A percentile compares a stretch with the other conserved stretches of the same genome.
Conservation (phyloP, 2,113 vertebrate species). For the Eolophus roseicapilla region DNA sequence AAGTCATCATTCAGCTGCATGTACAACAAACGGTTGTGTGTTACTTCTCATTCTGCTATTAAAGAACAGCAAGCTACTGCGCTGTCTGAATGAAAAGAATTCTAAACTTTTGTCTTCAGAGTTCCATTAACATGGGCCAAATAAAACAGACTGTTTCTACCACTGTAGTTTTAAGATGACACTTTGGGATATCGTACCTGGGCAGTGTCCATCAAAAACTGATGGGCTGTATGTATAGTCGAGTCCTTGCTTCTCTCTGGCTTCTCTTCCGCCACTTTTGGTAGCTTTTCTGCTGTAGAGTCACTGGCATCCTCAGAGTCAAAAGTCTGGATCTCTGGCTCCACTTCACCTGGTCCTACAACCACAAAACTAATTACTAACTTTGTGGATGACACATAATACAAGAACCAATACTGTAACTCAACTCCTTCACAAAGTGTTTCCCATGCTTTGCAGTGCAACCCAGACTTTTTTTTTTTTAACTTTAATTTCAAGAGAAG, state of each 20-base stretch:
- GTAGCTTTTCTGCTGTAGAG: constrained; percentile 37
- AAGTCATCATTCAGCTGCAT: neutral
- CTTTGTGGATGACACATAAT: neutral
- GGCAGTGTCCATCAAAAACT: constrained; percentile 76
- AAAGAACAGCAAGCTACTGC: neutral
- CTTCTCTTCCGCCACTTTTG: constrained; percentile 54
- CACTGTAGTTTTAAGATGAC: neutral
- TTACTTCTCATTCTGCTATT: neutral
- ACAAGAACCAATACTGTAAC: neutral
- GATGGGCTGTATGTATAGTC: constrained; percentile 85
- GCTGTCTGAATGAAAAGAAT: neutral
- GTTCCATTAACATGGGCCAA: neutral
- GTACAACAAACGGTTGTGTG: neutral
- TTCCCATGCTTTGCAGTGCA: neutral
- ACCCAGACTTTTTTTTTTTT: neutral
- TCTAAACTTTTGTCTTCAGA: neutral
- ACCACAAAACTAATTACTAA: neutral
- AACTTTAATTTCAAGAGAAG: neutral
- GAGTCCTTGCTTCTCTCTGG: constrained; percentile 83
- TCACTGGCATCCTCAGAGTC: constrained; percentile 63
- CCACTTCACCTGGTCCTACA: constrained; percentile 72
- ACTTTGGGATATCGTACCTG: constrained; percentile 53
- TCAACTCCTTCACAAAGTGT: neutral
- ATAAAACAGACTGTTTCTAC: neutral
- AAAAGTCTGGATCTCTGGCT: constrained; percentile 76